These are phyloP conservation scores for Diacarnus erythraeanus DNA, from an alignment of 37 sponge, comb jelly and placozoan species.

Conservation along the genomic window DNA sequence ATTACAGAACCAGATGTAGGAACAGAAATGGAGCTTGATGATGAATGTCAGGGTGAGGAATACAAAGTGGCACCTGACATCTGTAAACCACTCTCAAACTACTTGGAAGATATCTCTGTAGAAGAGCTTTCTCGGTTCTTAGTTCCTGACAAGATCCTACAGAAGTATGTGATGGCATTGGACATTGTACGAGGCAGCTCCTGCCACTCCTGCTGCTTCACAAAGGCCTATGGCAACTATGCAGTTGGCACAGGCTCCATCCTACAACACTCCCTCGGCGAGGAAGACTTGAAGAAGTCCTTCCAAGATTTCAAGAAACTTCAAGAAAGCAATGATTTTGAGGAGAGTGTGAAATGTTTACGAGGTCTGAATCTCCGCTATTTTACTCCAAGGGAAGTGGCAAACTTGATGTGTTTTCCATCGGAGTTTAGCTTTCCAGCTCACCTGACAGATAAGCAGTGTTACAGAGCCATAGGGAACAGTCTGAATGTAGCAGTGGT, in stretches of 20 bases:
- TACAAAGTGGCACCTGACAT: background rate
- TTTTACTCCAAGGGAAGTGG: constrained; percentile 91
- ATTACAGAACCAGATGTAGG: no score
- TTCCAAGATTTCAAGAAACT: constrained; percentile 17
- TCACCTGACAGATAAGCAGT: constrained; percentile 53
- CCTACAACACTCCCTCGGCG: constrained; percentile 50
- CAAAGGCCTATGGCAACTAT: constrained; percentile 86
- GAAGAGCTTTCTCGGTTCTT: constrained; percentile 18
- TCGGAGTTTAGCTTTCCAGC: constrained; percentile 65
- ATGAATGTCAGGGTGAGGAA: background rate
- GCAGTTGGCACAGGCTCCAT: constrained; percentile 94
- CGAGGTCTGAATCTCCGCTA: constrained; percentile 80
- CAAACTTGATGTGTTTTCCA: constrained; percentile 88
- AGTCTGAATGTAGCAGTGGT: constrained; percentile 92
- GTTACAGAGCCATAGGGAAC: constrained; percentile 87
- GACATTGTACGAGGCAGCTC: constrained; percentile 76
- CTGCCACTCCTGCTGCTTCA: constrained; percentile 87
- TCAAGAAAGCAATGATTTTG: background rate
- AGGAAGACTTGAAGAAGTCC: constrained; percentile 17
- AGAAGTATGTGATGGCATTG: constrained; percentile 60
- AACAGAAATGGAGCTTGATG: background rate
- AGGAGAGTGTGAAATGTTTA: constrained; percentile 17
- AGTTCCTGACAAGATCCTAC: constrained; percentile 46
- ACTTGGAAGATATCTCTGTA: constrained; percentile 14
- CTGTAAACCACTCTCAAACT: constrained; percentile 6